Percentiles rank a stretch among this genome's conserved stretches.
Conservation (phyloP, 2,888 invertebrate genomes). For the Drosophila longiperda region DNA sequence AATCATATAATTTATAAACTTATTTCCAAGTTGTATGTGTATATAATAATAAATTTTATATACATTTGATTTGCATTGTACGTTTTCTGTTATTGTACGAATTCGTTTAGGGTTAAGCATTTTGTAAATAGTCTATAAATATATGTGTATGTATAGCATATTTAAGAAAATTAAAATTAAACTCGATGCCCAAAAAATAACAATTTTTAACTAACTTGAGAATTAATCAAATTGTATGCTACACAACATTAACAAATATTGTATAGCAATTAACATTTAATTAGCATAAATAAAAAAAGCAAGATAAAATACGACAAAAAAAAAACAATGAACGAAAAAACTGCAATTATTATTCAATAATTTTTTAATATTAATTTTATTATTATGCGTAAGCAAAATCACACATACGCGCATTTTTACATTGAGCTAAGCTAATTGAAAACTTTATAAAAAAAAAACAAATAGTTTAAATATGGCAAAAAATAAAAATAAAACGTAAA, state of each 20-base stretch:
- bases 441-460: conserved; percentile 49
- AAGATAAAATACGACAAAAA: conserved; percentile 43
- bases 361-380: conserved; percentile 78
- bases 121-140: conserved; percentile 69
- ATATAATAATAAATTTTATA: conserved; percentile 9
- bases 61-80: conserved; percentile 55
- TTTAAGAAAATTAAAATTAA: conserved; percentile 49
- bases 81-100: conserved; percentile 69
- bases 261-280: conserved; percentile 78
- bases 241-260: conserved; percentile 65
- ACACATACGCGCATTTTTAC: conserved; percentile 67
- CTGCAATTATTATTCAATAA: conserved; percentile 83
- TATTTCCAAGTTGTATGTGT: conserved; percentile 32
- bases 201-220: conserved; percentile 74
- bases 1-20: conserved; percentile 43
- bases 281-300: conserved; percentile 72
- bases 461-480: conserved; percentile 42
- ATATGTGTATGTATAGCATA: conserved; percentile 46
- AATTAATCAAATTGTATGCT: conserved; percentile 80
- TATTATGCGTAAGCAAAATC: conserved; percentile 60
- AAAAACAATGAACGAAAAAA: conserved; percentile 56
- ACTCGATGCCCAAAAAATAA: conserved; percentile 47
- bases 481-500: conserved; percentile 14
- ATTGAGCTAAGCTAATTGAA: conserved; percentile 81
- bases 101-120: conserved; percentile 70